Conservation (phyloP, 2,888 invertebrate genomes). For the Gerris lacustris region DNA sequence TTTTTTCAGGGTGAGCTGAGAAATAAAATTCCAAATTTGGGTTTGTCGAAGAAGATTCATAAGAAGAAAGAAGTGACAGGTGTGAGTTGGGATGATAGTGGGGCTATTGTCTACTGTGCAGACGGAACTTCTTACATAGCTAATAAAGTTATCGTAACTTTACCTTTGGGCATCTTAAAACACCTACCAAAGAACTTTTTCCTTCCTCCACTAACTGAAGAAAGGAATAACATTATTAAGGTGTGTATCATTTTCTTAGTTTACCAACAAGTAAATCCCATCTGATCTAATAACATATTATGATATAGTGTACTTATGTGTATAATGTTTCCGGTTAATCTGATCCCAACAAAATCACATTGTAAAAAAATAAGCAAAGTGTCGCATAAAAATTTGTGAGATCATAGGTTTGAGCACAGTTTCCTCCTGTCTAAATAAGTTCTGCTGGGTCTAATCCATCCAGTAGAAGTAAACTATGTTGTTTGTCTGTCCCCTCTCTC, state of each 20-base stretch:
- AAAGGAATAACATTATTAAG: not conserved
- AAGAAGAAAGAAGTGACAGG: not conserved
- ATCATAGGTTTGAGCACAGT: too few species aligned
- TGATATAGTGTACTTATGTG: too few species aligned
- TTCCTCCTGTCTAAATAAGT: too few species aligned
- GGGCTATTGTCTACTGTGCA: not conserved
- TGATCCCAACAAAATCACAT: too few species aligned
- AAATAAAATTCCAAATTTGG: not conserved
- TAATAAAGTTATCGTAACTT: not conserved
- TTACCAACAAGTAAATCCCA: too few species aligned
- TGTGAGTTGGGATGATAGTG: not conserved
- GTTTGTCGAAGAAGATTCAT: not conserved
- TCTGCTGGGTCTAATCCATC: too few species aligned
- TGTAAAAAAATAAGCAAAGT: too few species aligned
- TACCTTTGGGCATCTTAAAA: not conserved
- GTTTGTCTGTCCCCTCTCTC: too few species aligned
- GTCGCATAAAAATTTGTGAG: too few species aligned
- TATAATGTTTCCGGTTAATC: too few species aligned
- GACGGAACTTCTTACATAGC: not conserved
- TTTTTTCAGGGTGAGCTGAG: not conserved
- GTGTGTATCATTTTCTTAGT: not conserved
- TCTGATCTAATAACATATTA: too few species aligned
- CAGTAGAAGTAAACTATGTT: too few species aligned
- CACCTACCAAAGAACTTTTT: not conserved
- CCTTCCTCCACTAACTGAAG: not conserved